phyloP scores from a whole-genome alignment of 2,113 vertebrate species.

The Coptodon bakossiorum region DNA sequence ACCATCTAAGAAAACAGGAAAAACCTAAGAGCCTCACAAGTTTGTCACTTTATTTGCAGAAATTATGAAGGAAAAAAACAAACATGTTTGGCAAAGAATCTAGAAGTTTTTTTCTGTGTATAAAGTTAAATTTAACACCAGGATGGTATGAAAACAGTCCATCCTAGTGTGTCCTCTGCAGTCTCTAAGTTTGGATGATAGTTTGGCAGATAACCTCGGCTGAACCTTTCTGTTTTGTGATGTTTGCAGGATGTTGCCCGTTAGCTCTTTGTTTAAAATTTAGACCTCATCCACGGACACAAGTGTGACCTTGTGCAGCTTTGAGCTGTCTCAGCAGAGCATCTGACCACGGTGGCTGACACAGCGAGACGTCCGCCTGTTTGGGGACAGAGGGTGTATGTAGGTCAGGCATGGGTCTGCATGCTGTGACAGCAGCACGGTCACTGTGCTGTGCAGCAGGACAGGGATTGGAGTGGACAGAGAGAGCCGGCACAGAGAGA shows the following conservation, averaged over 20 bases:
- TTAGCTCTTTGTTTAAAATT: constrained; percentile 25
- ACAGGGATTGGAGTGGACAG: constrained; percentile 71
- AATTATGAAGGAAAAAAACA: not conserved
- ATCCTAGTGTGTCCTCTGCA: not conserved
- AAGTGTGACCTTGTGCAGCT: constrained; percentile 56
- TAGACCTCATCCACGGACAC: not conserved
- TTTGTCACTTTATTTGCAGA: not conserved
- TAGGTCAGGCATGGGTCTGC: constrained; percentile 65
- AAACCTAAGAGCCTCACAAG: not conserved
- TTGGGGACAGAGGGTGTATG: constrained; percentile 62
- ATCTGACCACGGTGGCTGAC: constrained; percentile 35
- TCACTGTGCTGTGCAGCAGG: constrained; percentile 39
- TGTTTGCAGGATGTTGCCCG: not conserved
- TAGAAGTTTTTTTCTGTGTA: not conserved
- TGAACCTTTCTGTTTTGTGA: not conserved
- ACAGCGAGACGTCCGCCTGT: constrained; percentile 46
- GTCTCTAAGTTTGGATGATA: not conserved
- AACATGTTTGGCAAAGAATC: not conserved
- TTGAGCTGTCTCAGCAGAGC: constrained; percentile 64
- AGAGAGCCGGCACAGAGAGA: constrained; percentile 36
- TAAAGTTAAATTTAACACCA: not conserved
- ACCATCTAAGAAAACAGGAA: not conserved
- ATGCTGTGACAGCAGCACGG: constrained; percentile 45
- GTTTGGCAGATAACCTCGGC: not conserved
- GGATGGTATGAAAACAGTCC: not conserved